These are phyloP conservation scores for Eumacrocentrus americanus DNA, from an alignment of 2,888 invertebrate genomes.

Conservation along the genomic window DNA sequence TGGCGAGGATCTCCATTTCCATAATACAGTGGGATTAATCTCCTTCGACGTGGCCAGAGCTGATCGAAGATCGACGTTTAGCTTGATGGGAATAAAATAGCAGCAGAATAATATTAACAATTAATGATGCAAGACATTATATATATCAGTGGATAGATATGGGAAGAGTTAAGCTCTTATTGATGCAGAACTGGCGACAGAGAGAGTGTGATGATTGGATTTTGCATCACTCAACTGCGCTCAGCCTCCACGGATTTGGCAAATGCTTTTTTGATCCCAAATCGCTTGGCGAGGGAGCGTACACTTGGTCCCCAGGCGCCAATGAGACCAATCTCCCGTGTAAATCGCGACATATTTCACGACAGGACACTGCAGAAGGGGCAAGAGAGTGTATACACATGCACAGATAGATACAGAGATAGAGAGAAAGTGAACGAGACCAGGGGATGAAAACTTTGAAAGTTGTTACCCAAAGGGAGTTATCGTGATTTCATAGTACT, in stretches of 20 bases:
- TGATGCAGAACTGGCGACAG: slow-evolving; percentile 30
- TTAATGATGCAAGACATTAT: too few species aligned
- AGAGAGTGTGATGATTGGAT: slow-evolving; percentile 48
- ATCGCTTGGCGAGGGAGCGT: slow-evolving; percentile 36
- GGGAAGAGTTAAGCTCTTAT: too few species aligned
- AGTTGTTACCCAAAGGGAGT: slow-evolving; percentile 39
- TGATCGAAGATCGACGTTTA: too few species aligned
- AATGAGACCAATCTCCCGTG: slow-evolving; percentile 61
- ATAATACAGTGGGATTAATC: too few species aligned
- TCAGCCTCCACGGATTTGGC: slow-evolving; percentile 44
- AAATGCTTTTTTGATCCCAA: slow-evolving; percentile 59
- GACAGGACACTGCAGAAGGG: slow-evolving; percentile 38
- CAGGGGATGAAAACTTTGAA: slow-evolving; percentile 39
- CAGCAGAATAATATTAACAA: too few species aligned
- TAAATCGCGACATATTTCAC: slow-evolving; percentile 62
- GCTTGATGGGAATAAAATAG: too few species aligned
- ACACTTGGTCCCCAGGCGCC: slow-evolving; percentile 56
- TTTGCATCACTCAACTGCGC: slow-evolving; percentile 47
- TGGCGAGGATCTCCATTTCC: too few species aligned
- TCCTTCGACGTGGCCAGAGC: too few species aligned
- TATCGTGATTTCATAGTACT: slow-evolving; percentile 36
- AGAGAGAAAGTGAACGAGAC: slow-evolving; percentile 9
- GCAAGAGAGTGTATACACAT: slow-evolving; percentile 9
- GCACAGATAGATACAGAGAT: background rate
- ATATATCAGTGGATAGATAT: too few species aligned